phyloP scores from a whole-genome alignment of 2,888 invertebrate genomes.

The Plemyria rubiginata region DNA sequence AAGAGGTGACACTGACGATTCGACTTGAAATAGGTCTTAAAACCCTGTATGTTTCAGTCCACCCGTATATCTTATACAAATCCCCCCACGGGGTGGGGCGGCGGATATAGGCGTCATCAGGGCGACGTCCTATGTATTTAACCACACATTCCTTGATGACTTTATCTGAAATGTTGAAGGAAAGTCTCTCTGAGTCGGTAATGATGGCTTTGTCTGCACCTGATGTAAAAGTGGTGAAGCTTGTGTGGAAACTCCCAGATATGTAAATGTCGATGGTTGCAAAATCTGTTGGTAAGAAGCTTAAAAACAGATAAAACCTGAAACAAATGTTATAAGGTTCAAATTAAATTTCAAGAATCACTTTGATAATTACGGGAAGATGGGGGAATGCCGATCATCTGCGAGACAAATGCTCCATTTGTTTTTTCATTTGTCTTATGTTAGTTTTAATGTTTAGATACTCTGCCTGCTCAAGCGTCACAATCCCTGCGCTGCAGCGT shows the following conservation, averaged over 20 bases:
- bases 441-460: no score
- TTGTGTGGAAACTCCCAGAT: constrained; percentile 18
- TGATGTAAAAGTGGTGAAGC: constrained; percentile 13
- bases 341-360: no score
- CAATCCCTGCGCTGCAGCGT: no score
- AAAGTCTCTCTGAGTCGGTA: constrained; percentile 18
- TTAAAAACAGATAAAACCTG: constrained; percentile 20
- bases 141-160: constrained; percentile 28
- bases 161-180: constrained; percentile 23
- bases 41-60: constrained; percentile 31
- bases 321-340: constrained; percentile 1
- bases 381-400: no score
- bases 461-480: no score
- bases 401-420: no score
- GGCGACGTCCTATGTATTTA: constrained; percentile 23
- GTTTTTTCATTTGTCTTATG: no score
- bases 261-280: constrained; percentile 19
- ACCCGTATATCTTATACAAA: constrained; percentile 43
- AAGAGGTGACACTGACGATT: constrained; percentile 2
- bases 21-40: constrained; percentile 23
- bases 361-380: no score
- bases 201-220: constrained; percentile 26
- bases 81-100: constrained; percentile 49
- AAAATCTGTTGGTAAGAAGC: constrained; percentile 8
- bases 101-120: constrained; percentile 29